These are phyloP conservation scores for Coleophora flavipennella DNA, from an alignment of 2,888 invertebrate genomes.

Conservation along the genomic window DNA sequence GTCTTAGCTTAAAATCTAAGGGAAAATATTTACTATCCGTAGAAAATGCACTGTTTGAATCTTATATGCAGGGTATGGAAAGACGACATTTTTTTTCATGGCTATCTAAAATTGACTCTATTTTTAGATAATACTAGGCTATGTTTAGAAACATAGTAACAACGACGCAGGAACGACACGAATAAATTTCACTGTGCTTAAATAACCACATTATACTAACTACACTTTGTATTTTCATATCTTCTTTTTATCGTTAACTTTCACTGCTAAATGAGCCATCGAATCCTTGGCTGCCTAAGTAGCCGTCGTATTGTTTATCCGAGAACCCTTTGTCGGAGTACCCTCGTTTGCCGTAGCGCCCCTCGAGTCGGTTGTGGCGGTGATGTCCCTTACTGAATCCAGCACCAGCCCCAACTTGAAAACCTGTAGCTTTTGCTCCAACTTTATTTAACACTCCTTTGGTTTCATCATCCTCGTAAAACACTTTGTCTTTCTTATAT, in stretches of 20 bases:
- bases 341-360: conserved; percentile 58
- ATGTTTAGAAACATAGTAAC: no score
- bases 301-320: conserved; percentile 60
- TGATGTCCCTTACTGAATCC: conserved; percentile 47
- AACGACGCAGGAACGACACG: no score
- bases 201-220: no score
- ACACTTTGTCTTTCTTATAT: conserved; percentile 72
- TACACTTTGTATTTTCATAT: no score
- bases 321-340: conserved; percentile 63
- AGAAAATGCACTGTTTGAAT: no score
- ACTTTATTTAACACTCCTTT: conserved; percentile 63
- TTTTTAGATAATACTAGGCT: no score
- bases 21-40: no score
- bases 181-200: no score
- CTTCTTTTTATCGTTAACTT: conserved; percentile 7
- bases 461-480: conserved; percentile 71
- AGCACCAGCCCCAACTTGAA: conserved; percentile 53
- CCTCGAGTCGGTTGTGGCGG: conserved; percentile 54
- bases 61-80: no score
- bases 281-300: conserved; percentile 56
- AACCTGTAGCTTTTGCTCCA: conserved; percentile 61
- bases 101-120: no score
- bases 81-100: no score
- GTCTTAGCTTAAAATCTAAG: no score
- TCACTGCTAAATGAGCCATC: conserved; percentile 39